Base-by-base conservation (phyloP, 2,113 vertebrate genomes). In the Thymallus thymallus region DNA sequence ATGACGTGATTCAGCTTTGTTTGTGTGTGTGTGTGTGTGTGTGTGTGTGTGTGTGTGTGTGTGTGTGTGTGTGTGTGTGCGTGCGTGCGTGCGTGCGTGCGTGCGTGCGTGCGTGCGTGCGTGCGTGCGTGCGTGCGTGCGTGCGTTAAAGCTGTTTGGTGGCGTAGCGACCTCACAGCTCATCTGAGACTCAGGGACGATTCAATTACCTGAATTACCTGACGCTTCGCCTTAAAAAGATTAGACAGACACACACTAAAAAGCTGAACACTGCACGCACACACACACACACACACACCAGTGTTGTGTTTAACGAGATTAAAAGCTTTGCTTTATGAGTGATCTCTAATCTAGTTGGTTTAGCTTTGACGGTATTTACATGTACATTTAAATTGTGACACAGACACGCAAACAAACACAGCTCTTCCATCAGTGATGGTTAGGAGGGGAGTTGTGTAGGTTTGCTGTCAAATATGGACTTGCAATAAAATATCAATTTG, bases 1-100 rank as follows among this genome's bases (percentile, higher is more conserved):
- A 86, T 81, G 74, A 85, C 77, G 76, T 79, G 77, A 85, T 86
- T 84, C 69, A 29, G 23, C 9, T 72, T 18, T 63, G 29, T n/a
- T n/a, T n/a, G n/a, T n/a, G n/a, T n/a, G n/a, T n/a, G n/a, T n/a
- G n/a, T n/a, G n/a, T n/a, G n/a, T n/a, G n/a, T n/a, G n/a, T n/a
- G n/a, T n/a, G n/a, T n/a, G n/a, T n/a, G n/a, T n/a, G n/a, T n/a
- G n/a, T n/a, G n/a, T n/a, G n/a, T n/a, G n/a, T n/a, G n/a, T n/a
- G n/a, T n/a, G n/a, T n/a, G n/a, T n/a, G n/a, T n/a, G n/a, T n/a
- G n/a, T n/a, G n/a, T n/a, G n/a, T n/a, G n/a, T n/a, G n/a, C n/a
- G n/a, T n/a, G n/a, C n/a, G n/a, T n/a, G n/a, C n/a, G n/a, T n/a
- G n/a, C n/a, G n/a, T n/a, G n/a, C n/a, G n/a, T n/a, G n/a, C n/a